A percentile compares a stretch with the other conserved stretches of the same genome.
Conservation (phyloP, 2,888 invertebrate genomes). For the Dryococelus australis region DNA sequence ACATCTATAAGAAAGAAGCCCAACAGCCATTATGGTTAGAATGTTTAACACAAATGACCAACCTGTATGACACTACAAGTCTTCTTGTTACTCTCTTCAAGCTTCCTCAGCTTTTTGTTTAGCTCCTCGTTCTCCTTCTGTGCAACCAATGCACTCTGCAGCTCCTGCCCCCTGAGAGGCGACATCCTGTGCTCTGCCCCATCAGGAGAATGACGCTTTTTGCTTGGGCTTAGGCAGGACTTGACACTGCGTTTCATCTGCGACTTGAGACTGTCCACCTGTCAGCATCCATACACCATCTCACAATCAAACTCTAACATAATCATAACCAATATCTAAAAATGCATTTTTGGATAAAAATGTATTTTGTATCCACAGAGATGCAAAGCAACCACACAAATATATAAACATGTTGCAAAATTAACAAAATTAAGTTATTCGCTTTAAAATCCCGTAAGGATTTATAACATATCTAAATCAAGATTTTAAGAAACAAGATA, state of each 20-base stretch:
- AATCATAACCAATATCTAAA: too few species aligned
- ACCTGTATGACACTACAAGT: background rate
- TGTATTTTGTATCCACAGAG: too few species aligned
- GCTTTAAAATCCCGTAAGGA: too few species aligned
- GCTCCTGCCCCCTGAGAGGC: background rate
- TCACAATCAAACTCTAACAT: background rate
- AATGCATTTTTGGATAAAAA: too few species aligned
- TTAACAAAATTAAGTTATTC: too few species aligned
- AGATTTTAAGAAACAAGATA: too few species aligned
- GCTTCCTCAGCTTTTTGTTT: background rate
- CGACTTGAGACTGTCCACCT: slow-evolving; percentile 33
- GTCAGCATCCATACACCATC: background rate
- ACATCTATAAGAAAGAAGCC: too few species aligned
- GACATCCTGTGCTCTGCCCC: background rate
- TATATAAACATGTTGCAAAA: too few species aligned
- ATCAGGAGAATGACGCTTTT: background rate
- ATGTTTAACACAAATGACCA: background rate
- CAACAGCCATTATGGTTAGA: too few species aligned
- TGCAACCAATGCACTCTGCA: background rate
- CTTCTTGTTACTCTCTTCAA: background rate
- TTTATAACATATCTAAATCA: too few species aligned
- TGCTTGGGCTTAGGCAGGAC: background rate
- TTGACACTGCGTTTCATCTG: slow-evolving; percentile 27
- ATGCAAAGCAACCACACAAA: too few species aligned
- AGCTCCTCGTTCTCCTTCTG: background rate